phyloP scores from a whole-genome alignment of 2,113 vertebrate genomes.

The Cervus canadensis region DNA sequence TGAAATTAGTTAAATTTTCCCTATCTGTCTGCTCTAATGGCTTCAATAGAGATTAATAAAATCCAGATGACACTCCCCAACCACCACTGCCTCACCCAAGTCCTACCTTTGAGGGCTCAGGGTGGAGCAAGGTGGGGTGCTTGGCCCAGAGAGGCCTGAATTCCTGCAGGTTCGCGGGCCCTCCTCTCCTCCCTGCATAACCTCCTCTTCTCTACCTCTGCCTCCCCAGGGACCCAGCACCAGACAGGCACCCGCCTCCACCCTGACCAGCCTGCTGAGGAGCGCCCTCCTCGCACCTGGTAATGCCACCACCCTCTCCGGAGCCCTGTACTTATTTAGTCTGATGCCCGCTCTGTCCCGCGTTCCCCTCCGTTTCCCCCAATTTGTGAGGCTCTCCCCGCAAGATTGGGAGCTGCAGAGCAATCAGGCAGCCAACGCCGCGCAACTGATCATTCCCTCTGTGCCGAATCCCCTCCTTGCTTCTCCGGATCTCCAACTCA shows the following conservation, averaged over 20 bases:
- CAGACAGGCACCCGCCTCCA: background rate
- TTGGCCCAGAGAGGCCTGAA: background rate
- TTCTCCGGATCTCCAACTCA: background rate
- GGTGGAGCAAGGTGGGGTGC: background rate
- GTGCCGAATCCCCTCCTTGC: background rate
- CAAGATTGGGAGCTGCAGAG: background rate
- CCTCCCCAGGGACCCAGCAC: background rate
- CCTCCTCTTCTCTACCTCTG: background rate
- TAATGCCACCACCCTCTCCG: background rate
- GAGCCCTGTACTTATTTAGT: background rate
- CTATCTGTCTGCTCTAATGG: slow-evolving; percentile 73
- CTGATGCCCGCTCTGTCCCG: background rate
- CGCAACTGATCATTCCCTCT: background rate
- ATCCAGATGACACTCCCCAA: slow-evolving; percentile 70
- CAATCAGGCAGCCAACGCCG: background rate
- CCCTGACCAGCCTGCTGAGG: background rate
- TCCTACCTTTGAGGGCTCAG: slow-evolving; percentile 39
- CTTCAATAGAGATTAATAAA: slow-evolving; percentile 74
- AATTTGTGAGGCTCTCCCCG: background rate
- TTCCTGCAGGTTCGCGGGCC: background rate
- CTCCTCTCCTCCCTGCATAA: background rate
- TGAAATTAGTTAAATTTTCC: slow-evolving; percentile 71
- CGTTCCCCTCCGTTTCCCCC: background rate
- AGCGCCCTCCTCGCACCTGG: background rate
- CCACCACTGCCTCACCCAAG: background rate